Evolutionary conservation across 2,797 vertebrate genomes (phyloP), one percentile per base, ranked within the genome.

Genomic region (Phrynocephalus guinanensis): DNA sequence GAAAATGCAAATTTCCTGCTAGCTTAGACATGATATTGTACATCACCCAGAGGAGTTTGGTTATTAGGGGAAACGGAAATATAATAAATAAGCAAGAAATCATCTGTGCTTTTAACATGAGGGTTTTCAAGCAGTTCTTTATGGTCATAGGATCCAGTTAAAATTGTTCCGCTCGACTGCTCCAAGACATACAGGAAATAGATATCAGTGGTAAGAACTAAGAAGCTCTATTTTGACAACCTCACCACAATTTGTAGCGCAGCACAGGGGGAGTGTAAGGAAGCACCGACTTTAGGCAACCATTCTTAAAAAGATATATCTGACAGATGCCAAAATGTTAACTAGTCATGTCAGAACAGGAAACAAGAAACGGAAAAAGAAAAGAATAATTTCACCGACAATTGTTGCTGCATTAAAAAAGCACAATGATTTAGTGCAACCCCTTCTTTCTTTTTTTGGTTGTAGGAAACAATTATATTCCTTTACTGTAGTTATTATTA

Each of bases 311-410:
- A 50, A 76, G 24, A 77, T 30, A 67, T n/a, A n/a, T 56, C 48
- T 83, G 48, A 26, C 68, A 83, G n/a, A 52, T 83, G 72, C 28
- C 16, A 52, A 33, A 72, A 72, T 56, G 18, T 9, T 52, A 56
- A 72, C 48, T 56, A 83, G 28, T 82, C 68, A 71, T 70, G 48
- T 72, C 68, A 52, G n/a, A 83, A 83, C 72, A 72, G 56, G 28
- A 72, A 52, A 83, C 3, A 8, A n/a, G 50, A n/a, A 18, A 83
- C 38, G 5, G 38, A 44, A 56, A 8, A 71, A 22, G 28, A 50
- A n/a, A 3, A 52, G 28, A 79, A 79, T 71, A 10, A 16, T 71
- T 52, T 68, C 15, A 71, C 52, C 16, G 1, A 68, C 50, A 70
- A 52, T 6, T 83, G 44, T 38, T 72, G 71, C 30, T 83, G 38